Evolutionary conservation across 1,140 invertebrate genomes (phyloP), one percentile per base, ranked within the genome.

Genomic region (Drosophila miranda): DNA sequence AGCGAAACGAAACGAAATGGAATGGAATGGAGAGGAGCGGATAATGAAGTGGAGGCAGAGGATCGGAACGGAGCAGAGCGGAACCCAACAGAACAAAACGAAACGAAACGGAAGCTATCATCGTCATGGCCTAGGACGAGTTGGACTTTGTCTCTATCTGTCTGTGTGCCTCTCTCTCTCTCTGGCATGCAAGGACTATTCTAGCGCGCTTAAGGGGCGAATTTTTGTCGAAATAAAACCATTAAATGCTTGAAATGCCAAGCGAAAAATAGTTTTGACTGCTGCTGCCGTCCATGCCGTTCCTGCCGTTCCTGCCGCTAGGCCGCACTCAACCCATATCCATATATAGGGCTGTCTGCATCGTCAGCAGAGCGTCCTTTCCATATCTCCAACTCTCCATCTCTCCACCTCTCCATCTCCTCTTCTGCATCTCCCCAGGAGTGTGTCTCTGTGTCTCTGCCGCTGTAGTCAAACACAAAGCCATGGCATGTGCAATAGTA

Each of bases 191-290:
- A 76, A 49, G 69, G 69, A 84, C 80, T 80, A 76, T 86, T 68
- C 43, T 54, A 80, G 81, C 81, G 76, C 83, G 74, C 76, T 84
- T 86, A 76, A 86, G 71, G 62, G 73, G 73, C 73, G 64, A 81
- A 77, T 84, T 84, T 84, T 84, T 86, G 81, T 84, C 61, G 77
- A 84, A 84, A 84, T 84, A 84, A 84, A 81, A 84, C 81, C 81
- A 84, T 84, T 75, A 84, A 84, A 84, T 84, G 77, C 82, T 86
- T 86, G 81, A 84, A 84, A 84, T 84, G 77, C 81, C 81, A 84
- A 81, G 81, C 81, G 81, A 84, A 84, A 86, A 84, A 84, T 84
- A 84, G 81, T 84, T 84, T 84, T 84, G 81, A 84, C 81, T 84
- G 81, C 64, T 76, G 55, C 49, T 58, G 54, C 43, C 54, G 19